These are phyloP conservation scores for Myopa tessellatipennis DNA, from an alignment of 2,888 invertebrate genomes.

Conservation along the genomic window DNA sequence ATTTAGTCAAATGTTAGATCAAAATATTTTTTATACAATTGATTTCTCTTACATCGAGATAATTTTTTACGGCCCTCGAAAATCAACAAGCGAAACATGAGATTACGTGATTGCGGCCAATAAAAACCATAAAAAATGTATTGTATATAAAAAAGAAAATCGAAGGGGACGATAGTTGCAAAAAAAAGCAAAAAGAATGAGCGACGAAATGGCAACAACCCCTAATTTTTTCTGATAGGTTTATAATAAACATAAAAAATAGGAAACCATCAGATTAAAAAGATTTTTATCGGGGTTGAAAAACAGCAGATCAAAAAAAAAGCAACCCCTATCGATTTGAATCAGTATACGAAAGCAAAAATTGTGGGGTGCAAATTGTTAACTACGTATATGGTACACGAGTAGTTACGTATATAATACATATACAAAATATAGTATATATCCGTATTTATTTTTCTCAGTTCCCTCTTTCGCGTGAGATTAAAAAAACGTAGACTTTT, in stretches of 20 bases:
- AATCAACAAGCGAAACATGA: conserved; percentile 31
- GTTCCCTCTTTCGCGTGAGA: background rate
- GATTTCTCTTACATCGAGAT: background rate
- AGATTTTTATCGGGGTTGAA: conserved; percentile 26
- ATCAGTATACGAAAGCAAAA: background rate
- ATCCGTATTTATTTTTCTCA: too few species aligned
- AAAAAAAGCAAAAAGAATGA: background rate
- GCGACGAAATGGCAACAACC: background rate
- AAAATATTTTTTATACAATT: background rate
- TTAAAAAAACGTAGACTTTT: background rate
- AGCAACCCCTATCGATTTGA: conserved; percentile 8
- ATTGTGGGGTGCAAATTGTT: background rate
- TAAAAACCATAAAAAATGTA: conserved; percentile 35
- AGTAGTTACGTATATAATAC: background rate
- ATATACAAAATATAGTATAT: too few species aligned
- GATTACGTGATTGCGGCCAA: conserved; percentile 31
- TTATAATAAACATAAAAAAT: conserved; percentile 11
- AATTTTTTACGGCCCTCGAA: conserved; percentile 22
- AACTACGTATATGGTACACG: too few species aligned
- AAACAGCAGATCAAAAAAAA: conserved; percentile 13
- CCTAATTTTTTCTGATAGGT: conserved; percentile 10
- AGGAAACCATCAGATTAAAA: conserved; percentile 9
- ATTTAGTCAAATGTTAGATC: background rate
- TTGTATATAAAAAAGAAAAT: conserved; percentile 3
- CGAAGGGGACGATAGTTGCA: conserved; percentile 3